A percentile compares a stretch with the other conserved stretches of the same genome.
Evolutionary conservation across 2,797 vertebrate species (phyloP).

Genomic region (Enteromius thamalakanensis): DNA sequence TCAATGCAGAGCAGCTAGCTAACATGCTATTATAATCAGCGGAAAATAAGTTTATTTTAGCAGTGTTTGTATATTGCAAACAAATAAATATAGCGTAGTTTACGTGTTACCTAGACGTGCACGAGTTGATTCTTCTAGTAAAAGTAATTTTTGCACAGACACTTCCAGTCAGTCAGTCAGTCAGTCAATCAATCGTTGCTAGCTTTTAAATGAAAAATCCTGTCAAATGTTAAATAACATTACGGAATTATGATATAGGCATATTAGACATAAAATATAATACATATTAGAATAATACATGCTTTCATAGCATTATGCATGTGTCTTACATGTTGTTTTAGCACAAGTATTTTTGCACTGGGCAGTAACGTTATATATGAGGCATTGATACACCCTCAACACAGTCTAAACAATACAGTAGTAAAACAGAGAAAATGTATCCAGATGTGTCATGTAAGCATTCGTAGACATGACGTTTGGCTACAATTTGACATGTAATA

Average conservation of each 20-base stretch:
- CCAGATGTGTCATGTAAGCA: neutral
- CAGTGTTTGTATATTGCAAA: neutral
- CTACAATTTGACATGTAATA: neutral
- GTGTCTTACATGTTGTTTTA: neutral
- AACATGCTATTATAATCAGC: constrained; percentile 41
- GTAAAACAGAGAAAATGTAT: neutral
- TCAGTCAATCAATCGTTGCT: neutral
- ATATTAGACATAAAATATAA: neutral
- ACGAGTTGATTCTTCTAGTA: neutral
- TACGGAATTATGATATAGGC: neutral
- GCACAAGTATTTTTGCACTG: neutral
- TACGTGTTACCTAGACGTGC: neutral
- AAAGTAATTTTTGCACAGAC: neutral
- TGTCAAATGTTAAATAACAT: too few species aligned
- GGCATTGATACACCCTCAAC: neutral
- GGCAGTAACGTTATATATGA: neutral
- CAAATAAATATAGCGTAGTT: neutral
- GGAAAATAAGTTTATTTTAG: neutral
- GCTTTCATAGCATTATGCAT: neutral
- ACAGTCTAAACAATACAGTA: neutral
- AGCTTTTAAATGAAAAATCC: neutral
- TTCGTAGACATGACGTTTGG: neutral
- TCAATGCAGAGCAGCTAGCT: constrained; percentile 20
- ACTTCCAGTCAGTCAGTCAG: neutral
- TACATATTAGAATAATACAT: neutral